These are phyloP conservation scores for Leptarthrus brevirostris DNA, from an alignment of 2,888 invertebrate species.

Conservation along the genomic window DNA sequence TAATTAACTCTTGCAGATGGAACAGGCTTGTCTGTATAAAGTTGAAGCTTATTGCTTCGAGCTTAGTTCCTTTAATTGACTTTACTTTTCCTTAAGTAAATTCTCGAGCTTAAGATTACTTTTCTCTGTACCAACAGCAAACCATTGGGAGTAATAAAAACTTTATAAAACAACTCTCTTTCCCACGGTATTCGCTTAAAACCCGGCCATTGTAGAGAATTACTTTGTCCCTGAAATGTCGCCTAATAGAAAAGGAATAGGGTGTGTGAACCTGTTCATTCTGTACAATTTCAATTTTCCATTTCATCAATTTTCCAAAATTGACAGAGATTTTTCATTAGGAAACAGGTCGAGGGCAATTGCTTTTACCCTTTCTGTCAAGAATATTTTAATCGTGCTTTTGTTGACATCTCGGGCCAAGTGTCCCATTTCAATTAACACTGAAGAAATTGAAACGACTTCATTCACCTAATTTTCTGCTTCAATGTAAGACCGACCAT, in stretches of 20 bases:
- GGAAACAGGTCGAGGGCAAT: background rate
- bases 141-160: too few species aligned
- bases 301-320: constrained; percentile 33
- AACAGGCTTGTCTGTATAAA: too few species aligned
- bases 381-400: constrained; percentile 23
- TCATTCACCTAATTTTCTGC: constrained; percentile 45
- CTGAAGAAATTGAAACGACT: constrained; percentile 32
- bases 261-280: background rate
- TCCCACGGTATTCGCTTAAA: too few species aligned
- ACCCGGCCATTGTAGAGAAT: too few species aligned
- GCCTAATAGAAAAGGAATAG: background rate
- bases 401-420: constrained; percentile 22
- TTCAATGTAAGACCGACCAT: constrained; percentile 12
- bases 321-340: constrained; percentile 33
- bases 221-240: too few species aligned
- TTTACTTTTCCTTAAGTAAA: too few species aligned
- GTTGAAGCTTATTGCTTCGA: too few species aligned
- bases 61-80: too few species aligned
- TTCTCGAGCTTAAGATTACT: too few species aligned
- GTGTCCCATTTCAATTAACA: constrained; percentile 32
- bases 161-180: too few species aligned
- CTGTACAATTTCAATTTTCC: constrained; percentile 32
- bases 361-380: background rate
- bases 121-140: too few species aligned
- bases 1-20: too few species aligned